These are phyloP conservation scores for Gymnodraco acuticeps DNA, from an alignment of 2,797 vertebrate genomes.

Conservation along the genomic window DNA sequence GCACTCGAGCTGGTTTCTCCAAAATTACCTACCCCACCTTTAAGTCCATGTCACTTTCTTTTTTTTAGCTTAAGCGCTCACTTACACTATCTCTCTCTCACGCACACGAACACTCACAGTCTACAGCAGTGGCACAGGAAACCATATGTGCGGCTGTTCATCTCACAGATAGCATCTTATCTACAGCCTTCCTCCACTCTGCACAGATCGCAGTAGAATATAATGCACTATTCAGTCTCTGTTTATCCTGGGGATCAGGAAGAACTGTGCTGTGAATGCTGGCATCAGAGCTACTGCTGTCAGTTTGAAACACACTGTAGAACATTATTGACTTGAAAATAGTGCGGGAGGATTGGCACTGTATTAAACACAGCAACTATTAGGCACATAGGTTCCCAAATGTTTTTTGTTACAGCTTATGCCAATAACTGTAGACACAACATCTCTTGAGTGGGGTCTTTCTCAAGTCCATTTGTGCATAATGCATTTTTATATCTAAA, in stretches of 20 bases:
- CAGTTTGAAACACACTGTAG: conserved; percentile 15
- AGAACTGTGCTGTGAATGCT: conserved; percentile 35
- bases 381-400: neutral
- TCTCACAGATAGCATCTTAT: conserved; percentile 73
- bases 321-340: too few relatives aligned
- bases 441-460: conserved; percentile 6
- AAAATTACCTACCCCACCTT: too few relatives aligned
- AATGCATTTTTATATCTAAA: neutral
- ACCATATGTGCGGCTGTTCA: conserved; percentile 43
- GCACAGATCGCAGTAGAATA: conserved; percentile 33
- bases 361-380: neutral
- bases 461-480: conserved; percentile 1
- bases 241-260: conserved; percentile 59
- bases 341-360: too few relatives aligned
- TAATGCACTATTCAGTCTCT: conserved; percentile 42
- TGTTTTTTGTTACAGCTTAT: conserved; percentile 4
- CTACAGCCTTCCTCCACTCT: conserved; percentile 56
- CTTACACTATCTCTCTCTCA: neutral
- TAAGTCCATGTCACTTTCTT: neutral
- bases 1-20: too few relatives aligned
- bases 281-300: conserved; percentile 36
- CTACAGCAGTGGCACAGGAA: conserved; percentile 48
- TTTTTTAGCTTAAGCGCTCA: too few relatives aligned
- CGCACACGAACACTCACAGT: neutral
- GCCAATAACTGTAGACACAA: conserved; percentile 8